Evolutionary conservation across 1,140 invertebrate species (phyloP).

Genomic region (Homarus americanus): DNA sequence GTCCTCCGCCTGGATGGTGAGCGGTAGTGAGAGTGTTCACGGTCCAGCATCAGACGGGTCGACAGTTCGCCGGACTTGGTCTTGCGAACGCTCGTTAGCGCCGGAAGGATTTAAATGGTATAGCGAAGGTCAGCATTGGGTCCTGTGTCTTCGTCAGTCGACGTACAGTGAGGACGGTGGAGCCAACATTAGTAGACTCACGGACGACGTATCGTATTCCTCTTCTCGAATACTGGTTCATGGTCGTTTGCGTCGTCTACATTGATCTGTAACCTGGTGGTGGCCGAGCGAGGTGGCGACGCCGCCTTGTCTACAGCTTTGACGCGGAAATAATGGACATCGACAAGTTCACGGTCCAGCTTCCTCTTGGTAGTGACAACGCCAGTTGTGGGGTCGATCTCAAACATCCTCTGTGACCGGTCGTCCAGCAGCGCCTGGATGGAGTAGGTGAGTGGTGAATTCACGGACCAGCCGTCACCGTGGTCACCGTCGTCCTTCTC

Average conservation of each 20-base stretch:
- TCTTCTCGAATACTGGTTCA: conserved; percentile 89
- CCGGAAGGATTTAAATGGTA: conserved; percentile 79
- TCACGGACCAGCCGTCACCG: conserved; percentile 92
- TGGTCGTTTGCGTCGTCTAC: conserved; percentile 97
- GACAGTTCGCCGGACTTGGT: conserved; percentile 90
- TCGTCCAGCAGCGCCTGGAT: conserved; percentile 96
- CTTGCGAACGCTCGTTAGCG: conserved; percentile 86
- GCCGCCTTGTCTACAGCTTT: conserved; percentile 86
- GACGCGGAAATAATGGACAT: conserved; percentile 84
- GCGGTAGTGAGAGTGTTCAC: conserved; percentile 94
- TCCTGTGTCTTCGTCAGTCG: conserved; percentile 91
- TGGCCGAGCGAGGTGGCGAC: conserved; percentile 91
- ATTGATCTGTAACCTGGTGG: conserved; percentile 91
- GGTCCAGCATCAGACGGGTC: conserved; percentile 89
- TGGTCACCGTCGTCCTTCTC: conserved; percentile 88
- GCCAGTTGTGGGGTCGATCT: conserved; percentile 90
- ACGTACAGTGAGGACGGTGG: conserved; percentile 92
- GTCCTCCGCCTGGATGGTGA: conserved; percentile 91
- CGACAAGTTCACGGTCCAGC: conserved; percentile 90
- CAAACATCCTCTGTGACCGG: conserved; percentile 91
- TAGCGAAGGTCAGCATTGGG: conserved; percentile 79
- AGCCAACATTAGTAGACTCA: conserved; percentile 91
- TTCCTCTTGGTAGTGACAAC: conserved; percentile 89
- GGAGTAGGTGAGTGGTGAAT: conserved; percentile 87
- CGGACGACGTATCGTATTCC: conserved; percentile 91